Evolutionary conservation across 2,888 invertebrate genomes (phyloP).

Genomic region (Dynastes grantii): DNA sequence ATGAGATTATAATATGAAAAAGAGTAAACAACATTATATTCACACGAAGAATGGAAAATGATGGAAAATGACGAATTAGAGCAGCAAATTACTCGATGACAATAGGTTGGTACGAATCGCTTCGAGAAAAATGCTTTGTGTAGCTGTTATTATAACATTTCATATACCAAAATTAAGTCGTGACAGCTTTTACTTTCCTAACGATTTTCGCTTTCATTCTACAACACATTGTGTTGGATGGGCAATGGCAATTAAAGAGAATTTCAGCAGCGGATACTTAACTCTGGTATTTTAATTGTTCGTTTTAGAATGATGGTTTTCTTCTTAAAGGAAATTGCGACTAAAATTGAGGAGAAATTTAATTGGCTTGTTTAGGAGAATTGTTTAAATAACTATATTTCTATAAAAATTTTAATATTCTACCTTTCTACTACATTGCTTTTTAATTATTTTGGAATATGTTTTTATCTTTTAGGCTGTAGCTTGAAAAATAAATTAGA

Average conservation of each 20-base stretch:
- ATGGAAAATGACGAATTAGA: neutral
- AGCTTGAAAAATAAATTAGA: no score
- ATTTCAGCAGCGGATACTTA: no score
- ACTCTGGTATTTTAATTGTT: neutral
- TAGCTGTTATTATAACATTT: neutral
- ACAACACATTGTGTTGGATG: no score
- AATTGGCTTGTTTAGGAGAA: neutral
- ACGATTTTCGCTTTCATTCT: constrained; percentile 11
- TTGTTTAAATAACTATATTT: neutral
- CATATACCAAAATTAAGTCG: neutral
- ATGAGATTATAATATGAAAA: no score
- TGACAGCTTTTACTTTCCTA: constrained; percentile 17
- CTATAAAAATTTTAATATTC: no score
- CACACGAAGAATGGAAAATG: neutral
- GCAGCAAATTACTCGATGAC: neutral
- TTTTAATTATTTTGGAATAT: no score
- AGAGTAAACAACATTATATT: neutral
- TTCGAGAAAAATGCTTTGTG: neutral
- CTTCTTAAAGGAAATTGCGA: neutral
- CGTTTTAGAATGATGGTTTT: neutral
- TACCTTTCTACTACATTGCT: no score
- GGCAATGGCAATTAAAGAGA: no score
- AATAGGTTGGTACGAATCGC: neutral
- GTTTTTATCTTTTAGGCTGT: no score
- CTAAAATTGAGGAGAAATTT: neutral